These are phyloP conservation scores for Steatocranus sp. DNA, from an alignment of 2,797 vertebrate genomes.

Conservation along the genomic window DNA sequence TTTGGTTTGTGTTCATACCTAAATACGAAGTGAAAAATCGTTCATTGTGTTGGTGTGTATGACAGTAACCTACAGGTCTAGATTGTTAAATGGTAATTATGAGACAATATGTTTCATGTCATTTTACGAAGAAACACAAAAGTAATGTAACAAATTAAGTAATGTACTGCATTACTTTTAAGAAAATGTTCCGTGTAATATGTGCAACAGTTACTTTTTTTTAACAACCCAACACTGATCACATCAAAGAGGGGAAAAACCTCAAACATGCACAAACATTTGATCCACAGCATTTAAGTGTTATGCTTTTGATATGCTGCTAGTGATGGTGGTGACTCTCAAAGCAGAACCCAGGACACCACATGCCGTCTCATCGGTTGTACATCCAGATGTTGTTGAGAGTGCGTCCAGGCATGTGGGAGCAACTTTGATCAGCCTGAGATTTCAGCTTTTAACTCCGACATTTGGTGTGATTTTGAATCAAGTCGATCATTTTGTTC, in stretches of 20 bases:
- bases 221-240: rapidly evolving
- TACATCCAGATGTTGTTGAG: neutral
- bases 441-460: neutral
- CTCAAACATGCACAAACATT: neutral
- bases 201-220: neutral
- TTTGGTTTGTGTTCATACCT: neutral
- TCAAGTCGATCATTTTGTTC: neutral
- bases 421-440: neutral
- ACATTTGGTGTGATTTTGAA: neutral
- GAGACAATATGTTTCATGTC: neutral
- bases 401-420: neutral
- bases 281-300: neutral
- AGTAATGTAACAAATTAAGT: neutral
- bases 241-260: neutral
- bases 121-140: neutral
- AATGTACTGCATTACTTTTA: neutral
- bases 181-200: rapidly evolving
- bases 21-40: neutral
- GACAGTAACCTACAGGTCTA: neutral
- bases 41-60: neutral
- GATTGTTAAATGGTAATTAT: neutral
- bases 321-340: neutral
- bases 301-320: neutral
- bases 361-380: neutral
- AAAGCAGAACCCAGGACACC: neutral